Evolutionary conservation across 2,888 invertebrate genomes (phyloP).

Genomic region (Agrilus cyanescens): DNA sequence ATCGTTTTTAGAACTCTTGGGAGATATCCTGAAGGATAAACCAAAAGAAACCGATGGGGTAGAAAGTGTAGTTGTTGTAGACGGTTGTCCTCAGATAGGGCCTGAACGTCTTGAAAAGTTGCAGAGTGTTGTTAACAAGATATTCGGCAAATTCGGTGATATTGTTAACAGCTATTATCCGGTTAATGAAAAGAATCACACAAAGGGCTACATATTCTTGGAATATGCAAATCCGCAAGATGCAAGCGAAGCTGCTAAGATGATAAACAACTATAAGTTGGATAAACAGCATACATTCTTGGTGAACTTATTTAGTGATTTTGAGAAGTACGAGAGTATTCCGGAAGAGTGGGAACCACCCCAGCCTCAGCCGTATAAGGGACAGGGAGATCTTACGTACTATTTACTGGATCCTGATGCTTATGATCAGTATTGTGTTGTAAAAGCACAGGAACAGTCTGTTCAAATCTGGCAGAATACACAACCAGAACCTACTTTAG

Average conservation of each 20-base stretch:
- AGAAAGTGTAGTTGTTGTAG: conserved; percentile 90
- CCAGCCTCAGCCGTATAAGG: conserved; percentile 75
- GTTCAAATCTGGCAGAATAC: conserved; percentile 83
- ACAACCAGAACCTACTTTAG: conserved; percentile 67
- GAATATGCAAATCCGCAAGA: conserved; percentile 76
- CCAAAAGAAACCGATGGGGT: conserved; percentile 94
- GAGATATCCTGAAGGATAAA: conserved; percentile 77
- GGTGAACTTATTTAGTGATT: conserved; percentile 90
- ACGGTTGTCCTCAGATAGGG: conserved; percentile 91
- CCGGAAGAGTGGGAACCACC: conserved; percentile 92
- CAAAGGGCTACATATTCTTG: conserved; percentile 88
- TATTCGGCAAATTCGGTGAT: conserved; percentile 78
- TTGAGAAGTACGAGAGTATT: conserved; percentile 84
- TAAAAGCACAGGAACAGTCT: conserved; percentile 62
- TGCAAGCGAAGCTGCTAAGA: conserved; percentile 81
- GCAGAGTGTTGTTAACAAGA: conserved; percentile 80
- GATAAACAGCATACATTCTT: conserved; percentile 92
- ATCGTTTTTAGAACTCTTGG: conserved; percentile 66
- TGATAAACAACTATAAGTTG: conserved; percentile 83
- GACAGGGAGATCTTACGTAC: conserved; percentile 84
- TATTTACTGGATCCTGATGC: conserved; percentile 91
- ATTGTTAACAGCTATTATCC: conserved; percentile 88
- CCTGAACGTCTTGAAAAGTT: conserved; percentile 85
- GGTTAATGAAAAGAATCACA: conserved; percentile 65
- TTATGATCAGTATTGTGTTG: conserved; percentile 89